phyloP scores from a whole-genome alignment of 2,113 vertebrate genomes.

The Solenodon paradoxus region DNA sequence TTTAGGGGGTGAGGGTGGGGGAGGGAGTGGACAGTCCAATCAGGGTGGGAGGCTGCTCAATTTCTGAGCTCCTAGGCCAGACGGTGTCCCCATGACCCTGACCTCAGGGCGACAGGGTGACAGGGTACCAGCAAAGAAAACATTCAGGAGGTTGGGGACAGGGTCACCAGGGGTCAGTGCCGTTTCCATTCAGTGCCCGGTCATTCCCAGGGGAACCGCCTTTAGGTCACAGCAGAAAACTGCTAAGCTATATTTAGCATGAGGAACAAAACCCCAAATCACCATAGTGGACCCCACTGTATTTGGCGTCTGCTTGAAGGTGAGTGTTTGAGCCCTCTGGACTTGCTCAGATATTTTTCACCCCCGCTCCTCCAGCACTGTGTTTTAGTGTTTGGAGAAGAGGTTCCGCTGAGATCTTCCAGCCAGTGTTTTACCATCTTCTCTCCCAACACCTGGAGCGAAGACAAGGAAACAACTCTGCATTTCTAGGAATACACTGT shows the following conservation, averaged over 20 bases:
- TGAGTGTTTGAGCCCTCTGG: neutral
- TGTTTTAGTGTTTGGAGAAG: neutral
- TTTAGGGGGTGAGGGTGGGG: neutral
- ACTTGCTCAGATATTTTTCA: neutral
- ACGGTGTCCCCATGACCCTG: neutral
- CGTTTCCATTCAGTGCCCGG: neutral
- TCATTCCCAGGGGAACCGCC: neutral
- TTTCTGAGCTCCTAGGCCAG: neutral
- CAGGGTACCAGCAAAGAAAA: neutral
- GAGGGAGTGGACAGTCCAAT: neutral
- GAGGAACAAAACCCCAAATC: neutral
- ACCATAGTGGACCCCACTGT: neutral
- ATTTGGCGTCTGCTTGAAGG: neutral
- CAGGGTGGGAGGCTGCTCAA: neutral
- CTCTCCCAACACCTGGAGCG: neutral
- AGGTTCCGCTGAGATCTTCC: neutral
- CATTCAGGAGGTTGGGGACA: neutral
- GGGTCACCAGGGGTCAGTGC: neutral
- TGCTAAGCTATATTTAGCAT: neutral
- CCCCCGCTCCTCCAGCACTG: too few species aligned
- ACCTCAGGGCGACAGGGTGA: neutral
- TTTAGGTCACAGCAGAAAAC: neutral
- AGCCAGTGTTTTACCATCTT: too few species aligned
- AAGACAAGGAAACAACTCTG: neutral
- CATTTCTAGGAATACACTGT: neutral